These are phyloP conservation scores for Amblyornis subalaris DNA, from an alignment of 2,113 vertebrate genomes.

Conservation along the genomic window DNA sequence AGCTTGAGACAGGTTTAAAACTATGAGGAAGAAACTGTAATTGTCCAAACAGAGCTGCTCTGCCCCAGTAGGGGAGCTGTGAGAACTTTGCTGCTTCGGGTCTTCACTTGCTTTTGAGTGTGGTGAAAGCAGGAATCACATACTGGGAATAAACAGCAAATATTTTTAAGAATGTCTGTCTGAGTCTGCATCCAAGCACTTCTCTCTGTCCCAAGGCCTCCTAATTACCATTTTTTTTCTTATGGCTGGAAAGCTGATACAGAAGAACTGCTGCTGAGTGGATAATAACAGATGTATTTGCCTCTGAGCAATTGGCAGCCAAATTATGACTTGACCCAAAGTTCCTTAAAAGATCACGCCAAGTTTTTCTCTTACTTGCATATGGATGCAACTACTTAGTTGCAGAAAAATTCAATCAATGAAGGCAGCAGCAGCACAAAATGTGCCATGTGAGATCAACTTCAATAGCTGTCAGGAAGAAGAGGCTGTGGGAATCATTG, in stretches of 20 bases:
- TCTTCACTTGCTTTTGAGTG: background rate
- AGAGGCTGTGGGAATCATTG: background rate
- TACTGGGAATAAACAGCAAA: background rate
- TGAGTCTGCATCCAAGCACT: background rate
- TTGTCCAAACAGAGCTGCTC: background rate
- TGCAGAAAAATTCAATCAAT: constrained; percentile 35
- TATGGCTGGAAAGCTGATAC: background rate
- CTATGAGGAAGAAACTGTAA: background rate
- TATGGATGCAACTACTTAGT: background rate
- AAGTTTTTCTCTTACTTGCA: background rate
- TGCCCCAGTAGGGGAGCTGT: background rate
- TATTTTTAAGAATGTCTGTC: background rate
- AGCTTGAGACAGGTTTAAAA: background rate
- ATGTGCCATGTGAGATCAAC: background rate
- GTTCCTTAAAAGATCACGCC: background rate
- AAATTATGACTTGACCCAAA: constrained; percentile 28
- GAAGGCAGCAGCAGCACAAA: background rate
- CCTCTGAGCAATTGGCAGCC: background rate
- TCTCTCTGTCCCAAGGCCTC: background rate
- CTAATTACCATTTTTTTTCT: background rate
- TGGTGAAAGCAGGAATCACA: background rate
- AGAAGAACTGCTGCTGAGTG: background rate
- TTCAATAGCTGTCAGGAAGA: background rate
- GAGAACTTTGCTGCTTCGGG: background rate
- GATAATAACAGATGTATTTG: constrained; percentile 20